Base-by-base conservation (phyloP, 2,113 vertebrate genomes). In the Conger conger region DNA sequence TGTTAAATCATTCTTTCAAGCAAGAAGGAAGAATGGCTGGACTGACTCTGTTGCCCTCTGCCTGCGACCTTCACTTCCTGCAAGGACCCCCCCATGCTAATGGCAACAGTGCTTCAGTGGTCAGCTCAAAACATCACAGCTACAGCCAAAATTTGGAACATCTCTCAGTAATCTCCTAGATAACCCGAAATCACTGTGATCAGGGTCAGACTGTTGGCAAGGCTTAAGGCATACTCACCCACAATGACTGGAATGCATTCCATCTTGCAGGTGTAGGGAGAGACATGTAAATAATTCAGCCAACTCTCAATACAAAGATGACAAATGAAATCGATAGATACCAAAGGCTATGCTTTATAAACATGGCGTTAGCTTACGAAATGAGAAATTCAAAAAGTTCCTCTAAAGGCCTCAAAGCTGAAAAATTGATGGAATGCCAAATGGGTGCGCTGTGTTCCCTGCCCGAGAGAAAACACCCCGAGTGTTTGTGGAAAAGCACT, bases 261-360 rank as follows among this genome's bases (percentile, higher is more conserved):
- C 57, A 3, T 27, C 9, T 8, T 57, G 18, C 57, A 63, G 18
- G 57, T 63, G 57, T 63, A 27, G 23, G 57, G 23, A 63, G 57
- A 27, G 16, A 11, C 18, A 27, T 5, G 57, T 78, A 20, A 78
- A 78, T 78, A 78, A 78, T 76, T 33, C 13, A 76, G n/a, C 73
- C 73, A 17, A 76, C 73, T 36, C 30, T 17, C 73, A 63, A 63
- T 63, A 63, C 57, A 27, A 76, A 36, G 36, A 76, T 17, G 73
- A 76, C 73, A 76, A 23, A 76, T 8, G 35, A 35, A 76, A 76
- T 76, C 73, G 16, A 76, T 76, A 36, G 30, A 36, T 36, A 78
- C 76, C 76, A 78, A 78, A 78, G 76, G 76, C 76, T 37, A 38
- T 78, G 76, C 30, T 78, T 37, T 78, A 78, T 20, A 78, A n/a